phyloP scores from a whole-genome alignment of 2,113 vertebrate genomes.

The Paracanthobrama guichenoti region DNA sequence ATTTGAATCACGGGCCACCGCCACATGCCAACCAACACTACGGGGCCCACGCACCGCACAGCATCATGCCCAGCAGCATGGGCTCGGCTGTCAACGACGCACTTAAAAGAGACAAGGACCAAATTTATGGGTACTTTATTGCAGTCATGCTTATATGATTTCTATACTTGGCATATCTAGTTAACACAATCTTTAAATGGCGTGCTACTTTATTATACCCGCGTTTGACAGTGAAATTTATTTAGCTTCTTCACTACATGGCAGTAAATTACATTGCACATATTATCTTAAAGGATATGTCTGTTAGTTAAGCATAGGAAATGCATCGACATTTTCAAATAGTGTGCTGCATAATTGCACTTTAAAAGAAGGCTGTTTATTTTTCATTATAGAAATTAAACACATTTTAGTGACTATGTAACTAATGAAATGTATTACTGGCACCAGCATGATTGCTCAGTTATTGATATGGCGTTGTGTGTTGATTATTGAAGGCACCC shows the following conservation, averaged over 20 bases:
- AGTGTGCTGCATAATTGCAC: background rate
- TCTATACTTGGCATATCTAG: background rate
- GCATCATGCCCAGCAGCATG: constrained; percentile 90
- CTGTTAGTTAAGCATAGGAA: background rate
- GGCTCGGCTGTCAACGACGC: constrained; percentile 91
- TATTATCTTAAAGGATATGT: background rate
- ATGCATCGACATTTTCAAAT: background rate
- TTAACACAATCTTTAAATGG: background rate
- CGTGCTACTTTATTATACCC: background rate
- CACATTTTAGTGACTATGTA: too few relatives aligned
- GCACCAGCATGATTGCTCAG: background rate
- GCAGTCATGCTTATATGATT: background rate
- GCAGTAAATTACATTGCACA: background rate
- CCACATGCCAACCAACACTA: constrained; percentile 93
- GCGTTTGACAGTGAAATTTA: background rate
- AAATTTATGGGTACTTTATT: constrained; percentile 88
- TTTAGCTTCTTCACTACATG: background rate
- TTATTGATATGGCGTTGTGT: constrained; percentile 9
- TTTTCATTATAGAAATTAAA: background rate
- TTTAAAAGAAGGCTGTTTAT: background rate
- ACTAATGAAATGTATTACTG: background rate
- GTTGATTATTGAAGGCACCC: constrained; percentile 84
- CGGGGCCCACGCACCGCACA: constrained; percentile 90
- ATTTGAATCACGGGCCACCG: constrained; percentile 92
- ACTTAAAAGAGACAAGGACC: constrained; percentile 95